Conservation (phyloP, 2,888 invertebrate species). For the Nephrocerus scutellatus region DNA sequence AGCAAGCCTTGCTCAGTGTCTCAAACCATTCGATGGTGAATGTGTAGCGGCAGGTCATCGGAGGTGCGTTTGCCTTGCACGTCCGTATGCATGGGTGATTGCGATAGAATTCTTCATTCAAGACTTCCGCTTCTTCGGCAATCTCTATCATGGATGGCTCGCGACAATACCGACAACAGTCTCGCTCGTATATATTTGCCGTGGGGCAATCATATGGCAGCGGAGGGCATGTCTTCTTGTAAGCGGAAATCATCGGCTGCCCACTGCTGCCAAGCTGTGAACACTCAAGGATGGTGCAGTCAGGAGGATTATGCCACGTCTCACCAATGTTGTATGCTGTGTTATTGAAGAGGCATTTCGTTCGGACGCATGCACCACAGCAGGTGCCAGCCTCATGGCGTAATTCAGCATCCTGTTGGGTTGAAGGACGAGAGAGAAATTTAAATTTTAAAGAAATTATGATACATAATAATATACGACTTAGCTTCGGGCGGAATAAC, state of each 20-base stretch:
- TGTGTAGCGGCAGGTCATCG: constrained; percentile 59
- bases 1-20: constrained; percentile 84
- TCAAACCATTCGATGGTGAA: constrained; percentile 68
- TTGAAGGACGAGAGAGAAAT: no score
- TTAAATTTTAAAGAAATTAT: no score
- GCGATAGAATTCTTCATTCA: constrained; percentile 38
- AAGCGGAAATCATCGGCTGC: constrained; percentile 37
- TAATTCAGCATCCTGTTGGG: constrained; percentile 42
- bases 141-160: background rate
- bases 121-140: constrained; percentile 26
- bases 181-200: constrained; percentile 31
- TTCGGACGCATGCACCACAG: constrained; percentile 43
- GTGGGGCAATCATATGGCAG: constrained; percentile 34
- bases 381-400: constrained; percentile 34
- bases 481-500: no score
- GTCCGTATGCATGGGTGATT: constrained; percentile 55
- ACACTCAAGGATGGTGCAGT: constrained; percentile 43
- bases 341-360: constrained; percentile 39
- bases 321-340: constrained; percentile 38
- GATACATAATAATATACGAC: no score
- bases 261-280: constrained; percentile 26
- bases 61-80: constrained; percentile 50
- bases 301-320: constrained; percentile 41
- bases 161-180: constrained; percentile 41
- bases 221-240: constrained; percentile 38